phyloP scores from a whole-genome alignment of 2,888 invertebrate species.

The Melanostoma scalare region DNA sequence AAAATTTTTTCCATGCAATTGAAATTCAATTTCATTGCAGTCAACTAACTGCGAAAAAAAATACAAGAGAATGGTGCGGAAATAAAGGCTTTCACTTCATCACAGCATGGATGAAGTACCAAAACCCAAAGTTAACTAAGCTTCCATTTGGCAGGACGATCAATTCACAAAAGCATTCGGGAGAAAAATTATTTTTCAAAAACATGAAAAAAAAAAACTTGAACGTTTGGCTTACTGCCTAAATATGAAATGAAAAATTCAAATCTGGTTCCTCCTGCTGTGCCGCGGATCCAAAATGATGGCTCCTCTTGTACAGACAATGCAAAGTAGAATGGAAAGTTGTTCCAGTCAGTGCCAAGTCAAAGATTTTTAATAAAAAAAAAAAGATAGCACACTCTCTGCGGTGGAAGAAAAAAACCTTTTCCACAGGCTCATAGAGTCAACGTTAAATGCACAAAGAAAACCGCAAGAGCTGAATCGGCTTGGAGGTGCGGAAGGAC shows the following conservation, averaged over 20 bases:
- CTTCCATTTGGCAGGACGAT: slow-evolving; percentile 66
- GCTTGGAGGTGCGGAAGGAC: slow-evolving; percentile 8
- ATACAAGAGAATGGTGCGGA: slow-evolving; percentile 27
- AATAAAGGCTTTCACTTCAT: slow-evolving; percentile 53
- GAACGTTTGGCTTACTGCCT: slow-evolving; percentile 68
- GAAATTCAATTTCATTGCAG: slow-evolving; percentile 45
- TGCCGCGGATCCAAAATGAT: slow-evolving; percentile 11
- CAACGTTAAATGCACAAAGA: slow-evolving; percentile 55
- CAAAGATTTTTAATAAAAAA: slow-evolving; percentile 45
- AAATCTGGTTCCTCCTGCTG: slow-evolving; percentile 56
- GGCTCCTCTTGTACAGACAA: slow-evolving; percentile 48
- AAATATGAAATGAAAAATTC: slow-evolving; percentile 72
- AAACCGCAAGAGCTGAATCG: slow-evolving; percentile 41
- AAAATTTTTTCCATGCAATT: slow-evolving; percentile 11
- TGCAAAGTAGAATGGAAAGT: slow-evolving; percentile 47
- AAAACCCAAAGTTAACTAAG: slow-evolving; percentile 46
- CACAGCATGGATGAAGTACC: slow-evolving; percentile 30
- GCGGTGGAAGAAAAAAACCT: slow-evolving; percentile 10
- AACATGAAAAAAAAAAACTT: slow-evolving; percentile 33
- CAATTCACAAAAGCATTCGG: slow-evolving; percentile 60
- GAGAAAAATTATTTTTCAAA: slow-evolving; percentile 24
- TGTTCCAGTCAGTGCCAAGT: slow-evolving; percentile 62
- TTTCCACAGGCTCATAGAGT: slow-evolving; percentile 26
- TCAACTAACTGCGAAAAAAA: slow-evolving; percentile 17
- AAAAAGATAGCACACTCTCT: slow-evolving; percentile 12